These are phyloP conservation scores for Characodon lateralis DNA, from an alignment of 2,797 vertebrate species.

Conservation along the genomic window DNA sequence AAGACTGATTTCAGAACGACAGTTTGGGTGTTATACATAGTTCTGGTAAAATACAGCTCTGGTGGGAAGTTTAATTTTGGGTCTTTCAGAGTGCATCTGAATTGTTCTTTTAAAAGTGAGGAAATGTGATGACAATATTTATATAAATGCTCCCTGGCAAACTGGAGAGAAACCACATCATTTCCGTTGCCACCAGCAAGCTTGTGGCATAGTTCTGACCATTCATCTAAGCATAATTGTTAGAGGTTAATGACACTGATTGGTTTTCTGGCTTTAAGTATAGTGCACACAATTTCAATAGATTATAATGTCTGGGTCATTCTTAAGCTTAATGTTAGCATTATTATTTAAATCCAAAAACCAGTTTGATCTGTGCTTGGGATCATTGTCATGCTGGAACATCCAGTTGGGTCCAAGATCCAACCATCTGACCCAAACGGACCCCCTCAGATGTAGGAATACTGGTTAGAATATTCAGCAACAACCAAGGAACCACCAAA, in stretches of 20 bases:
- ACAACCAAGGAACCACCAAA: neutral
- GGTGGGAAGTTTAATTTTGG: neutral
- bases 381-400: neutral
- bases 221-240: neutral
- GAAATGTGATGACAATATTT: neutral
- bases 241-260: neutral
- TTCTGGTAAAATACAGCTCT: neutral
- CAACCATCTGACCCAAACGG: neutral
- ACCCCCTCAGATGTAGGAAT: too few species aligned
- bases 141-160: neutral
- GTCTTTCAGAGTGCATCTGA: conserved; percentile 1
- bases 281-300: neutral
- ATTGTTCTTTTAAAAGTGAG: neutral
- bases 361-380: neutral
- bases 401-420: neutral
- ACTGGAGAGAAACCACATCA: neutral
- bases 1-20: neutral
- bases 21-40: neutral
- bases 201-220: neutral
- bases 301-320: neutral
- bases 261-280: neutral
- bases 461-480: neutral
- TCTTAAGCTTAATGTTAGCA: neutral
- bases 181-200: neutral
- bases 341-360: neutral